Evolutionary conservation across 2,113 vertebrate species (phyloP).

Genomic region (Malurus alboscapulatus): DNA sequence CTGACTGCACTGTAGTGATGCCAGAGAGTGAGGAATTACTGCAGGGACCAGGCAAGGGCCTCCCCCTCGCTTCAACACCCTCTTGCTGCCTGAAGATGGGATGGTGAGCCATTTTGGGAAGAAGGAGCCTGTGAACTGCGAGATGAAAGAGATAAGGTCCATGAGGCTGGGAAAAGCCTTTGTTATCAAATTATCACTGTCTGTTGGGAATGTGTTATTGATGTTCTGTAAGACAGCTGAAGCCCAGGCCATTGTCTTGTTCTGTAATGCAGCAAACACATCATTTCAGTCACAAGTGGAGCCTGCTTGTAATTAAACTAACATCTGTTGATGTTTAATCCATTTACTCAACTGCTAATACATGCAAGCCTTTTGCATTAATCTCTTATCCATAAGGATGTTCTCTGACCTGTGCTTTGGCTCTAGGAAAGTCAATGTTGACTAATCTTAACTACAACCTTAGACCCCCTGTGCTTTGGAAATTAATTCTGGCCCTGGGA

Average conservation of each 20-base stretch:
- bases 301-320: slow-evolving; percentile 56
- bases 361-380: slow-evolving; percentile 20
- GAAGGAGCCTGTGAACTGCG: neutral
- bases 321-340: slow-evolving; percentile 52
- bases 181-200: neutral
- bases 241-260: neutral
- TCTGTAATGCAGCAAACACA: slow-evolving; percentile 22
- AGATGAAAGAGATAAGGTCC: neutral
- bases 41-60: neutral
- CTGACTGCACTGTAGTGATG: neutral
- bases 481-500: neutral
- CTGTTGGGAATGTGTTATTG: neutral
- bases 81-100: neutral
- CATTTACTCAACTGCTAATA: slow-evolving; percentile 40
- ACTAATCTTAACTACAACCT: neutral
- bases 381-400: slow-evolving; percentile 12
- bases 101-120: neutral
- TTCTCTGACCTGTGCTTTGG: neutral
- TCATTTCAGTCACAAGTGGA: slow-evolving; percentile 29
- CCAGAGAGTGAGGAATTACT: neutral
- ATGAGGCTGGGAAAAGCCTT: neutral
- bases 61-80: neutral
- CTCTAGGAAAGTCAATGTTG: neutral
- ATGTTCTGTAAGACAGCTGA: neutral
- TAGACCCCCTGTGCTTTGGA: neutral